These are phyloP conservation scores for Zaprionus capensis DNA, from an alignment of 1,140 invertebrate genomes.

Conservation along the genomic window DNA sequence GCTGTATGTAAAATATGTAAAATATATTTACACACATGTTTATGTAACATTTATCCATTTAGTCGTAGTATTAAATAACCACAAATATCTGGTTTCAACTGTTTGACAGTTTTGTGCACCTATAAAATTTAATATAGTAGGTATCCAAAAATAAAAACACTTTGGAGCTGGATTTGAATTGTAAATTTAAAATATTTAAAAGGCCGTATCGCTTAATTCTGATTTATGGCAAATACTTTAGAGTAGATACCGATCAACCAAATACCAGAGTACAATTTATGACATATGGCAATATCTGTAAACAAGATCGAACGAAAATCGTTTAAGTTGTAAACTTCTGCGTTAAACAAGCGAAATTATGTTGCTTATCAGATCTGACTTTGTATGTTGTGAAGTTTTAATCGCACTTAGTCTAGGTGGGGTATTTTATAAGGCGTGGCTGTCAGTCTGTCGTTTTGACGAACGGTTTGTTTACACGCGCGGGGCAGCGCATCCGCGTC, in stretches of 20 bases:
- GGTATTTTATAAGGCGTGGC: conserved; percentile 29
- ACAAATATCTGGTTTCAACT: background rate
- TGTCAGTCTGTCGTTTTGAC: conserved; percentile 35
- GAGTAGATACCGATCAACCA: background rate
- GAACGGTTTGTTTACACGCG: conserved; percentile 71
- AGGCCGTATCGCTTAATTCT: conserved; percentile 2
- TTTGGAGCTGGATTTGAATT: background rate
- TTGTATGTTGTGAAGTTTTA: conserved; percentile 39
- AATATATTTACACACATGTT: background rate
- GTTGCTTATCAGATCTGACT: conserved; percentile 23
- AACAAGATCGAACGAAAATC: background rate
- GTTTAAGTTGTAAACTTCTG: conserved; percentile 5
- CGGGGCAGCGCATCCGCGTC: conserved; percentile 34
- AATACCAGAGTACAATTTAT: background rate
- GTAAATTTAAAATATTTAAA: background rate
- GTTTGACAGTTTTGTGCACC: background rate
- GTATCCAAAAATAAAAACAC: background rate
- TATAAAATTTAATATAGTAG: conserved; percentile 9
- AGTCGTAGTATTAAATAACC: background rate
- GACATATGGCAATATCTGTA: background rate
- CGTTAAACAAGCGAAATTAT: conserved; percentile 11
- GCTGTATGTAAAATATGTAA: background rate
- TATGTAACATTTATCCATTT: background rate
- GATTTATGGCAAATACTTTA: conserved; percentile 1
- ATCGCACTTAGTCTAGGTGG: conserved; percentile 71